Evolutionary conservation across 2,113 vertebrate genomes (phyloP), one percentile per base, ranked within the genome.

Genomic region (Phycodurus eques): DNA sequence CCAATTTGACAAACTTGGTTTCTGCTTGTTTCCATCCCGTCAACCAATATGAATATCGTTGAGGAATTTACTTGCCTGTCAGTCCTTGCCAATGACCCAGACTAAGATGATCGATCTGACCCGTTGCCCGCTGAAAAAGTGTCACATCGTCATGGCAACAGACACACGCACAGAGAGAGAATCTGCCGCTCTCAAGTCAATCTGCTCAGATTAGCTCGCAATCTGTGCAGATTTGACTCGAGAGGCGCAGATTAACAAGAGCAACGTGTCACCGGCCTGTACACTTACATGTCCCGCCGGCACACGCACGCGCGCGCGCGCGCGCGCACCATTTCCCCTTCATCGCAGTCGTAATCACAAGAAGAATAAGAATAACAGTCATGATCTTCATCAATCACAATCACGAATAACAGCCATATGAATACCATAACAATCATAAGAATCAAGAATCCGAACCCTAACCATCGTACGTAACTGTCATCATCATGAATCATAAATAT

Each of bases 111-210:
- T 9, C n/a, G 20, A 56, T n/a, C 53, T 22, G 35, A 42, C 35
- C 8, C 19, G 8, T 63, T 11, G 27, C 13, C 61, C 61, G 5
- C 15, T 43, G 35, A 8, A 63, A 59, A 63, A 42, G 61, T 20
- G 61, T 67, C 64, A 49, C 43, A 10, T 67, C 22, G 64, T 49
- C 64, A 31, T 49, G 64, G 14, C 43, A 31, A 67, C 64, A 66
- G 44, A 22, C 19, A 43, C 20, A 8, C 6, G 2, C 9, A 35
- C 27, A 7, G 6, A 54, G 47, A 8, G 46, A 3, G 49, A 39
- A 5, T 33, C 9, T 61, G 59, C 14, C 31, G 14, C 59, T 35
- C 59, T 61, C 5, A 0, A 61, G 14, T 33, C 59, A 35, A 61
- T 61, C 56, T 59, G 10, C 56, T 27, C 31, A 61, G 59, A 61